A percentile compares a stretch with the other conserved stretches of the same genome.
Evolutionary conservation across 2,113 vertebrate genomes (phyloP).

Genomic region (Rhegmatorhina hoffmannsi): DNA sequence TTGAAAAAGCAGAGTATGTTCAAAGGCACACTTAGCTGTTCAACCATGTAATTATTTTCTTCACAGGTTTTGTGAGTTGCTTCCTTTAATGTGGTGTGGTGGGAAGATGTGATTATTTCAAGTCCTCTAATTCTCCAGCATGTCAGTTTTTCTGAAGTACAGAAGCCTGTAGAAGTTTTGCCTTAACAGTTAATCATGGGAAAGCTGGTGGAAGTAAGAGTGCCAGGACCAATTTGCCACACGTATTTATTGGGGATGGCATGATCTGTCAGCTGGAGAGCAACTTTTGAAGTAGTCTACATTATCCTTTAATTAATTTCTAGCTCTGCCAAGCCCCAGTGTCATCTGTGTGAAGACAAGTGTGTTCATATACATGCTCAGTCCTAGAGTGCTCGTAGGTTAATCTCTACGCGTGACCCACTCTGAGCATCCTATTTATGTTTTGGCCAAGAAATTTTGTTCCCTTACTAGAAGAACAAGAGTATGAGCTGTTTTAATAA

Average conservation of each 20-base stretch:
- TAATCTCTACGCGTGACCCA: neutral
- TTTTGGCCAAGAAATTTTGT: neutral
- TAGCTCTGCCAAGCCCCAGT: neutral
- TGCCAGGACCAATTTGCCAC: neutral
- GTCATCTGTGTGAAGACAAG: neutral
- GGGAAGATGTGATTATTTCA: neutral
- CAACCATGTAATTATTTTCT: conserved; percentile 18
- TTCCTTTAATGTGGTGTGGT: neutral
- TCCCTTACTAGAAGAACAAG: neutral
- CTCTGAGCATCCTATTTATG: neutral
- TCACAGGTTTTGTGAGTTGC: conserved; percentile 12
- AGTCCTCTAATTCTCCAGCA: neutral
- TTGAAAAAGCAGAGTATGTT: neutral
- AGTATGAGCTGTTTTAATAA: neutral
- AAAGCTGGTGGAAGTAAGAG: neutral
- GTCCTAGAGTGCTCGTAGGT: neutral
- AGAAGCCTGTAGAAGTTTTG: neutral
- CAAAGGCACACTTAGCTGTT: conserved; percentile 3
- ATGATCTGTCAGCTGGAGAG: neutral
- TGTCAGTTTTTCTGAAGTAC: neutral
- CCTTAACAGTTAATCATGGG: neutral
- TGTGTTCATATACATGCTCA: neutral
- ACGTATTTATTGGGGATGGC: neutral
- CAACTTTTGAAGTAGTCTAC: neutral
- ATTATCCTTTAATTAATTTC: neutral